Evolutionary conservation across 2,888 invertebrate genomes (phyloP).

Genomic region (Harpagoxenus sublaevis): DNA sequence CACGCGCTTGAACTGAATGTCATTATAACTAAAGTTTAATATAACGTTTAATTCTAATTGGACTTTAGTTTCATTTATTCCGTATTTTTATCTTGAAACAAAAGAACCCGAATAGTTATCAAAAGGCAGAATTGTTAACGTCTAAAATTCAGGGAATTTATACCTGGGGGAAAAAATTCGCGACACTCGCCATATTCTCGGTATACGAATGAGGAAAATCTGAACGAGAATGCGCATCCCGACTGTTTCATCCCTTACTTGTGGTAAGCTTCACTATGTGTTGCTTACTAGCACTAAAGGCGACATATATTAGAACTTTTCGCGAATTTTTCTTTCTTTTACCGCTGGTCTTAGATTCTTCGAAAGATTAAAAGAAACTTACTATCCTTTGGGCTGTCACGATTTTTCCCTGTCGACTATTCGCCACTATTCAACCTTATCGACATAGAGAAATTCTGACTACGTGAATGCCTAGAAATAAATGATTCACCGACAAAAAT

Average conservation of each 20-base stretch:
- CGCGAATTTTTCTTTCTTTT: constrained; percentile 20
- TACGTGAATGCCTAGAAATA: constrained; percentile 1
- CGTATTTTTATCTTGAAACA: background rate
- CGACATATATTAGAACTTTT: constrained; percentile 30
- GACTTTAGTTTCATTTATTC: background rate
- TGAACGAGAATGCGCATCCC: constrained; percentile 11
- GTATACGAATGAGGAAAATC: constrained; percentile 16
- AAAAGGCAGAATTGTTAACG: background rate
- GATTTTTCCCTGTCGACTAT: constrained; percentile 31
- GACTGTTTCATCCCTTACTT: constrained; percentile 17
- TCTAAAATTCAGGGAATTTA: background rate
- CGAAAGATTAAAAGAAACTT: constrained; percentile 23
- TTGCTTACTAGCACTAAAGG: constrained; percentile 20
- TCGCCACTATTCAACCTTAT: constrained; percentile 27
- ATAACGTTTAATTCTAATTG: background rate
- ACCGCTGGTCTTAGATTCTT: constrained; percentile 15
- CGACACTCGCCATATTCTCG: constrained; percentile 3
- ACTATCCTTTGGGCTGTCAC: constrained; percentile 17
- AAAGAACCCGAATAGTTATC: background rate
- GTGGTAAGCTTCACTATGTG: background rate
- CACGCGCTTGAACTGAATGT: background rate
- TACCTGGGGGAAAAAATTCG: background rate
- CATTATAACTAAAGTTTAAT: constrained; percentile 4
- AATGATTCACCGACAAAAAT: background rate
- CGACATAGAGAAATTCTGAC: constrained; percentile 1